phyloP scores from a whole-genome alignment of 1,140 invertebrate species.

The Trialeurodes vaporariorum region DNA sequence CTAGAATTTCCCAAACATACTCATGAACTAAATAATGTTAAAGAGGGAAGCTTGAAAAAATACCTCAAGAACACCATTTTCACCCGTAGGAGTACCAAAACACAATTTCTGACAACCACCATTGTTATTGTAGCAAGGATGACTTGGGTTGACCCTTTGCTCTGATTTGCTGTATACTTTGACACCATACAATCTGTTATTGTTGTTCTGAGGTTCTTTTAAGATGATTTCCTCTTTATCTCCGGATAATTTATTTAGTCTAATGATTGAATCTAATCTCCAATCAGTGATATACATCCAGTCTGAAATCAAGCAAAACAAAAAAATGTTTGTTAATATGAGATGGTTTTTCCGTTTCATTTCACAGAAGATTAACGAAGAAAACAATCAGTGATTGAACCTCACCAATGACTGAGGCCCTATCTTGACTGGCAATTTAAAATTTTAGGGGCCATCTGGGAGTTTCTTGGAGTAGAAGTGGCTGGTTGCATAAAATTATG shows the following conservation, averaged over 20 bases:
- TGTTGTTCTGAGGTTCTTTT: conserved; percentile 69
- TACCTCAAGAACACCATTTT: neutral
- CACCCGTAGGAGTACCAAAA: conserved; percentile 66
- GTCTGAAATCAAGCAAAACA: conserved; percentile 38
- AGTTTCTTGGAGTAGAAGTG: no score
- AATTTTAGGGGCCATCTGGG: no score
- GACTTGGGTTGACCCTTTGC: conserved; percentile 44
- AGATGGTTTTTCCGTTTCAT: no score
- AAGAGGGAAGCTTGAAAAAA: no score
- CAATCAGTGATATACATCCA: conserved; percentile 97
- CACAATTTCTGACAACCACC: conserved; percentile 91
- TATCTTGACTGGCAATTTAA: no score
- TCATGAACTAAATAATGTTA: no score
- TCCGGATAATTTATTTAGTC: conserved; percentile 78
- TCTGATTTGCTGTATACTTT: conserved; percentile 75
- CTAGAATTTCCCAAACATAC: no score
- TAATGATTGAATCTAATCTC: conserved; percentile 87
- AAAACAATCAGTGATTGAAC: no score
- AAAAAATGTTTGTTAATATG: no score
- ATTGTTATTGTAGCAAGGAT: conserved; percentile 74
- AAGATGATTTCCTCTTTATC: conserved; percentile 74
- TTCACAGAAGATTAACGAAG: no score
- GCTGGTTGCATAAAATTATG: no score
- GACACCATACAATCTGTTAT: conserved; percentile 82
- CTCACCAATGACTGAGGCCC: no score